Evolutionary conservation across 2,797 vertebrate genomes (phyloP), one percentile per base, ranked within the genome.

Genomic region (Kryptopterus vitreolus): DNA sequence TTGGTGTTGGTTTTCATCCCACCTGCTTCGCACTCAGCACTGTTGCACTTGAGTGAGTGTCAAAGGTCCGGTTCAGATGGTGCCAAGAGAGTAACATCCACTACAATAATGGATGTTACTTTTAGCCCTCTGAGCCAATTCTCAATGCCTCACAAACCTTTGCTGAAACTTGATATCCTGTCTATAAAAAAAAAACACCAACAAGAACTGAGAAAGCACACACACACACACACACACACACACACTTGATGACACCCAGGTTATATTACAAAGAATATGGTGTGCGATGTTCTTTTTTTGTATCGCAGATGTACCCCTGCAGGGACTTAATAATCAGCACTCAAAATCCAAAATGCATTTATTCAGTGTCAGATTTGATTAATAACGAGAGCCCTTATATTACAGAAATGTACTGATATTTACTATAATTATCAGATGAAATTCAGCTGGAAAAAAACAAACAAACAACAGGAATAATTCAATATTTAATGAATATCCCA

Each of bases 251-350:
- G 61, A 63, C 20, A 24, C 1, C 22, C 22, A 46, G 16, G 26
- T 46, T 62, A 72, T 38, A 66, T 13, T 62, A 71, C 48, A 66
- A 70, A 76, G 46, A 55, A 33, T 20, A 66, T 68, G 38, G 24
- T 11, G 55, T 85, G 72, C 52, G n/a, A n/a, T n/a, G n/a, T n/a
- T n/a, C n/a, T n/a, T n/a, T n/a, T n/a, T n/a, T n/a, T 55, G 20
- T 78, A 53, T 84, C 68, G 48, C 76, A 80, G 75, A 63, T 52
- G 24, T 55, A 61, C 46, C 12, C 73, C 77, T 68, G 52, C 33
- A 20, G 50, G 74, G 77, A 76, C 80, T 82, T 43, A 68, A 69
- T 77, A 86, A 85, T 83, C 82, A 81, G 79, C 77, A 81, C 75
- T 71, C 62, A 68, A 66, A 83, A 80, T 59, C 38, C 10, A 52